Percentiles rank a stretch among this genome's conserved stretches.
These are phyloP conservation scores for Euwallacea fornicatus DNA, from an alignment of 1,140 invertebrate genomes.

Conservation along the genomic window DNA sequence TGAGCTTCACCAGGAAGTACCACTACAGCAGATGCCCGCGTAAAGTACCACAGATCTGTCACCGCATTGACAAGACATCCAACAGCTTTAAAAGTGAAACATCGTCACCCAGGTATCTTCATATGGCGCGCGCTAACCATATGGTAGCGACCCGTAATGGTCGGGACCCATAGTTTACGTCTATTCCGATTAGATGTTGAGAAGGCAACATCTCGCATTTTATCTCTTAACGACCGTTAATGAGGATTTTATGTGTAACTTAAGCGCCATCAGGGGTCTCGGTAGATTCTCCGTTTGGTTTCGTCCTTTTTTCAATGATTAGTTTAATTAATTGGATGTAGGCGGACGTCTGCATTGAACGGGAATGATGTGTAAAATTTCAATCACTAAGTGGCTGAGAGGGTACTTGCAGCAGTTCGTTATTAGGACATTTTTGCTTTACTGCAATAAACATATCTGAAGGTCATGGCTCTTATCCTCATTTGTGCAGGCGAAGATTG, in stretches of 20 bases:
- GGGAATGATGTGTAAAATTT: no score
- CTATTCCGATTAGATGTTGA: constrained; percentile 27
- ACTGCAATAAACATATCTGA: no score
- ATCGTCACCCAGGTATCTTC: constrained; percentile 24
- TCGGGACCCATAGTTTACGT: constrained; percentile 25
- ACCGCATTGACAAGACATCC: constrained; percentile 18
- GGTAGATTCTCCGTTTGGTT: no score
- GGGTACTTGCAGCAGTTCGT: no score
- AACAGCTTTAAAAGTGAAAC: constrained; percentile 22
- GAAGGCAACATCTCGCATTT: constrained; percentile 22
- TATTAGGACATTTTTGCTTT: no score
- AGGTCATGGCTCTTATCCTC: no score
- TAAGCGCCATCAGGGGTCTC: no score
- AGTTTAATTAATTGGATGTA: no score
- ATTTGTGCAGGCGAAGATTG: neutral
- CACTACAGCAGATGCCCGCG: constrained; percentile 5
- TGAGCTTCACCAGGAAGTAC: neutral
- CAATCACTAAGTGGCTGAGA: no score
- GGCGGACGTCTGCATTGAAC: no score
- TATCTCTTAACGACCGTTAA: constrained; percentile 15
- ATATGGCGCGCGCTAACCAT: constrained; percentile 33
- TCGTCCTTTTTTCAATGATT: no score
- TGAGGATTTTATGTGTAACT: neutral
- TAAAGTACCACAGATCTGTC: constrained; percentile 19
- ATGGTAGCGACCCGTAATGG: constrained; percentile 20